Base-by-base conservation (phyloP, 92 coral and sea anemone species). In the Palythoa caribaeorum region DNA sequence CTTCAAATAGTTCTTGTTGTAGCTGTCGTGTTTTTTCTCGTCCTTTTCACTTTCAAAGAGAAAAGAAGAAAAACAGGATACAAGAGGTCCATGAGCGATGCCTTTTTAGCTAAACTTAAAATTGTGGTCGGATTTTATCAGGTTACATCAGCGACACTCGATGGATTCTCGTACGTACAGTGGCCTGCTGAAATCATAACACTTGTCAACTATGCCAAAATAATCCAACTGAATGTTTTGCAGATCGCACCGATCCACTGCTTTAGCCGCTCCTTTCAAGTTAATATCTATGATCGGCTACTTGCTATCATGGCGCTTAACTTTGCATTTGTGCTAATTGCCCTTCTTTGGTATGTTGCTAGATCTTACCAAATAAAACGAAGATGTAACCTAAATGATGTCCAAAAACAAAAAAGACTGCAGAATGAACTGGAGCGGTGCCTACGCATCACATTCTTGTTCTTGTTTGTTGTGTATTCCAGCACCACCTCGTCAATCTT, bases 71-170 rank as follows among this genome's bases (percentile, higher is more conserved):
- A 59, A 28, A 68, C 79, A 21, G 73, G 54, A 8, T 19, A 63
- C n/a, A 47, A 44, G 20, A 69, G 94, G 36, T 77, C 88, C 13
- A 44, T 87, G 63, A 89, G 90, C 21, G 94, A 85, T 77, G 73
- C 84, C 38, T 71, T 92, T 39, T 81, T 92, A 17, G 92, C 94
- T 21, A 84, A 87, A 40, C 88, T 92, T n/a, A 92, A 92, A 87
- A 92, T 89, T 39, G 63, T 92, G 9, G 73, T 92, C 5, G 79
- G 92, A 50, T 92, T 92, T 78, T 92, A 92, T 70, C 94, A 92
- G 57, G 90, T 89, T 20, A 89, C 92, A 9, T 92, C 92, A n/a
- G 90, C 87, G 10, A 89, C 94, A 11, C 87, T 92, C 73, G 90
- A 92, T 83, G 65, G 90, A 3, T 92, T 92, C 63, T 92, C 94